These are phyloP conservation scores for Eurystomus gularis DNA, from an alignment of 2,113 vertebrate genomes.

Conservation along the genomic window DNA sequence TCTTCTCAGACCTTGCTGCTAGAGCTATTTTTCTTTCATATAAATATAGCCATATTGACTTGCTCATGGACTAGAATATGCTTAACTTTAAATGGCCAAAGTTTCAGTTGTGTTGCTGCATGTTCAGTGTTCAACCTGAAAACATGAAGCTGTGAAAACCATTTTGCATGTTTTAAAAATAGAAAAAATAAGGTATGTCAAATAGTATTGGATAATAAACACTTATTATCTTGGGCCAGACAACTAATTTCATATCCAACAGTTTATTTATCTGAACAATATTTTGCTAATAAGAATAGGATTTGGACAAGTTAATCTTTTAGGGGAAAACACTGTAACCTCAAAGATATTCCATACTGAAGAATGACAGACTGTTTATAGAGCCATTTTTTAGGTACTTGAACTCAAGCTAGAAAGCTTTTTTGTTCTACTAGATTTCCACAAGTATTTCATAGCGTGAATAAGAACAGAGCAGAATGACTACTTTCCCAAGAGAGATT, in stretches of 20 bases:
- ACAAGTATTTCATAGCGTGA: neutral
- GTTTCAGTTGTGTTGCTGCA: neutral
- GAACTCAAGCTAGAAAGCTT: neutral
- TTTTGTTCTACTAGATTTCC: neutral
- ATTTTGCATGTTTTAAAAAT: neutral
- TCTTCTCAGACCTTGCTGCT: neutral
- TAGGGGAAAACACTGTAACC: neutral
- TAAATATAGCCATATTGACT: rapidly evolving
- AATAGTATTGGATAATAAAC: neutral
- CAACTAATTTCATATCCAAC: neutral
- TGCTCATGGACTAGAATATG: neutral
- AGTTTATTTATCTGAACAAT: neutral
- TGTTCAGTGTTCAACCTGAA: neutral
- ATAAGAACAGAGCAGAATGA: neutral
- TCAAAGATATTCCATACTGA: neutral
- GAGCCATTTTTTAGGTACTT: neutral
- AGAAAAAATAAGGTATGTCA: neutral
- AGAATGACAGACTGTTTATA: neutral
- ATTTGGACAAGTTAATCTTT: neutral
- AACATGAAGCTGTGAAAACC: neutral
- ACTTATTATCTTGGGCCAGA: neutral
- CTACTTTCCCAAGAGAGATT: neutral
- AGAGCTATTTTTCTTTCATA: neutral
- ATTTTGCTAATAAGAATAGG: neutral
- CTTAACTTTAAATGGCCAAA: neutral